Conservation (phyloP, 2,113 vertebrate genomes). For the Verasper variegatus region DNA sequence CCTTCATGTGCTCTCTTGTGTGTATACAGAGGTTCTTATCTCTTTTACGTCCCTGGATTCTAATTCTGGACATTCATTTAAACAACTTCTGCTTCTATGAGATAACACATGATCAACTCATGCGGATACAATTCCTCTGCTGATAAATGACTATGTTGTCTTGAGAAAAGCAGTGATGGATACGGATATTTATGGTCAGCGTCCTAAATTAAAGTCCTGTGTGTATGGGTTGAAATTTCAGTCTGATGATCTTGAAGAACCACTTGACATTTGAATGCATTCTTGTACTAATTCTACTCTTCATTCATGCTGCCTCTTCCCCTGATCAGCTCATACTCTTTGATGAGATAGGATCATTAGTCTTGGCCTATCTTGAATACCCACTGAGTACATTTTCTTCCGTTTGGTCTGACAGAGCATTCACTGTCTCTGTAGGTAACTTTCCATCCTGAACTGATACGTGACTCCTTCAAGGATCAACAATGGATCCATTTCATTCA, state of each 20-base stretch:
- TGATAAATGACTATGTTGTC: background rate
- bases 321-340: background rate
- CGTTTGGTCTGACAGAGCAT: background rate
- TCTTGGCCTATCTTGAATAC: background rate
- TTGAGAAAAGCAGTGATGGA: background rate
- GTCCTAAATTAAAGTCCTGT: background rate
- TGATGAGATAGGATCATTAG: background rate
- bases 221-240: background rate
- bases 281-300: background rate
- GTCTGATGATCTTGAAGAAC: background rate
- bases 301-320: background rate
- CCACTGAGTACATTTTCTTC: constrained; percentile 8
- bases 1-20: too few relatives aligned
- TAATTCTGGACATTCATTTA: background rate
- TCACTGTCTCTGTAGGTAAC: background rate
- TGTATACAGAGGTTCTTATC: too few relatives aligned
- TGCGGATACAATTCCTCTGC: background rate
- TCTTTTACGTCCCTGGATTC: too few relatives aligned
- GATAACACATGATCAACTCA: constrained; percentile 1
- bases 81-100: background rate
- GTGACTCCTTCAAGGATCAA: background rate
- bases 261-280: constrained; percentile 1
- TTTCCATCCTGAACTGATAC: background rate
- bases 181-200: background rate
- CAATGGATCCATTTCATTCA: background rate